phyloP scores from a whole-genome alignment of 2,888 invertebrate genomes.

The Creontiades dilutus region DNA sequence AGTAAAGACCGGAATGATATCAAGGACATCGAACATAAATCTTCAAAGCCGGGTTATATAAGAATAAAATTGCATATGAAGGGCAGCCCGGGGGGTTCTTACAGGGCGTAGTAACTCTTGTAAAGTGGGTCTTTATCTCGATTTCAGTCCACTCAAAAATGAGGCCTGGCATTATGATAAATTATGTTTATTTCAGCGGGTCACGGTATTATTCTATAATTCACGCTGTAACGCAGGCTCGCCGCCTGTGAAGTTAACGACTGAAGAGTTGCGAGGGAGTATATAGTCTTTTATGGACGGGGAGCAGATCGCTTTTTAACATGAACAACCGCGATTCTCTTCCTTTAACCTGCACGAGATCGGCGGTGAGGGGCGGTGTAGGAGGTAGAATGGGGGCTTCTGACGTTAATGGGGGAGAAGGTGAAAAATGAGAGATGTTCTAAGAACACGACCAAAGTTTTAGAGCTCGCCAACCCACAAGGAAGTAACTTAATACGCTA shows the following conservation, averaged over 20 bases:
- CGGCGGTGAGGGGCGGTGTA: neutral
- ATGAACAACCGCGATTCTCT: slow-evolving; percentile 24
- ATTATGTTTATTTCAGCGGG: slow-evolving; percentile 38
- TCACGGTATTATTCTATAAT: slow-evolving; percentile 55
- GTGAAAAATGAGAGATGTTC: slow-evolving; percentile 33
- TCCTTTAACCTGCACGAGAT: neutral
- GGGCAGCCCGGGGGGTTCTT: slow-evolving; percentile 1
- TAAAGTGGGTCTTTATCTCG: slow-evolving; percentile 54
- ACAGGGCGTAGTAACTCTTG: slow-evolving; percentile 46
- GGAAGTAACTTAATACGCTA: slow-evolving; percentile 20
- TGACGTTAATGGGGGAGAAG: neutral
- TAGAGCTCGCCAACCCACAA: neutral
- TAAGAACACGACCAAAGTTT: slow-evolving; percentile 30
- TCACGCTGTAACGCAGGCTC: neutral
- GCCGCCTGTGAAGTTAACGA: neutral
- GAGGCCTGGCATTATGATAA: slow-evolving; percentile 44
- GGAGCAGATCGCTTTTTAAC: slow-evolving; percentile 21
- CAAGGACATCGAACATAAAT: neutral
- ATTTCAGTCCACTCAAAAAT: slow-evolving; percentile 16
- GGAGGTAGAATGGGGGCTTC: neutral
- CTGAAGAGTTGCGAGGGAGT: slow-evolving; percentile 1
- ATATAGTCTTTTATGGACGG: neutral
- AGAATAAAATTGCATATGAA: slow-evolving; percentile 4
- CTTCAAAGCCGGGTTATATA: neutral
- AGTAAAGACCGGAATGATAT: neutral